A percentile compares a stretch with the other conserved stretches of the same genome.
These are phyloP conservation scores for Nyctalus aviator DNA, from an alignment of 2,797 vertebrate genomes.

Conservation along the genomic window DNA sequence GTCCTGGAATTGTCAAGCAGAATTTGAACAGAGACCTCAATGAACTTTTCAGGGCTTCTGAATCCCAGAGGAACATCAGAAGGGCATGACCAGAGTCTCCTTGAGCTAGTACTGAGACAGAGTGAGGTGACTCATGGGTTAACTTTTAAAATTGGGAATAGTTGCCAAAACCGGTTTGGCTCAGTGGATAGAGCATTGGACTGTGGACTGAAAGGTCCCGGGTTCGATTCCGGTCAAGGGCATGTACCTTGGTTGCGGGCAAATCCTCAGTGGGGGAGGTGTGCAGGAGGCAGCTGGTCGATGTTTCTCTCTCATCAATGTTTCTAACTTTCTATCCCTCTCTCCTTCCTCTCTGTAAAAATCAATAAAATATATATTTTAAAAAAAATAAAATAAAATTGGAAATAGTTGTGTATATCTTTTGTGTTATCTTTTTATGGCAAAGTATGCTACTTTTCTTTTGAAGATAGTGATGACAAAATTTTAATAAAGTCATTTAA, in stretches of 20 bases:
- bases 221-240: too few species aligned
- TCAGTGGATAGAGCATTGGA: too few species aligned
- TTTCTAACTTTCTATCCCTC: too few species aligned
- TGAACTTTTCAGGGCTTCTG: neutral
- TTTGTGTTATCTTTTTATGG: neutral
- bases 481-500: conserved; percentile 8
- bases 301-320: too few species aligned
- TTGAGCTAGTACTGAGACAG: too few species aligned
- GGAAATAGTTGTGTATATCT: neutral
- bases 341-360: too few species aligned
- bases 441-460: neutral
- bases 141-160: neutral
- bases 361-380: too few species aligned
- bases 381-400: neutral
- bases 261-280: too few species aligned
- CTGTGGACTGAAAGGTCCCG: too few species aligned
- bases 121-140: too few species aligned
- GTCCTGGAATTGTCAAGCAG: neutral
- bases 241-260: too few species aligned
- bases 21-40: neutral
- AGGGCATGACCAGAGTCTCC: neutral
- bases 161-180: neutral
- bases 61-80: neutral
- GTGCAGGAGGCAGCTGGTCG: too few species aligned
- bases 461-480: neutral